Evolutionary conservation across 2,797 vertebrate genomes (phyloP).

Genomic region (Pogonophryne albipinna): DNA sequence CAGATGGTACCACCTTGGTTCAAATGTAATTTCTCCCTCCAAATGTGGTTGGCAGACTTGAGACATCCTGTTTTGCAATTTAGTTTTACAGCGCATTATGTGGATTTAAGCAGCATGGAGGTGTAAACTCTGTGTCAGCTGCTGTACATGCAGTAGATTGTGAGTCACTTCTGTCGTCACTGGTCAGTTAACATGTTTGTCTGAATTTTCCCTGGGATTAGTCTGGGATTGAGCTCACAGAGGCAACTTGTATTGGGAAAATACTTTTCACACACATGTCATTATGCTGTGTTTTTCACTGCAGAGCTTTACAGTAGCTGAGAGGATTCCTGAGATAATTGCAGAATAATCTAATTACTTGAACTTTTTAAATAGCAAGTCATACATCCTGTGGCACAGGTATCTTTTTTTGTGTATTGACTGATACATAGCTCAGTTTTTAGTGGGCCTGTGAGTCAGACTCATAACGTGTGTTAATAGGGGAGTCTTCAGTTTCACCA

Average conservation of each 20-base stretch:
- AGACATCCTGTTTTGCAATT: conserved; percentile 52
- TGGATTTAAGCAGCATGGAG: conserved; percentile 34
- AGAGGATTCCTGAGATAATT: conserved; percentile 51
- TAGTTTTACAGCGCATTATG: conserved; percentile 30
- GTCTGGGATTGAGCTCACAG: conserved; percentile 63
- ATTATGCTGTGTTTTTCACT: conserved; percentile 37
- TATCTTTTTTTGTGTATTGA: conserved; percentile 32
- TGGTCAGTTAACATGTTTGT: conserved; percentile 69
- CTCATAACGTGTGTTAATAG: conserved; percentile 76
- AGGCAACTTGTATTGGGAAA: conserved; percentile 66
- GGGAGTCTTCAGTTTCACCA: conserved; percentile 79
- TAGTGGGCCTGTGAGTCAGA: conserved; percentile 67
- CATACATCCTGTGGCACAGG: not conserved
- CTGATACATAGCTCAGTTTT: conserved; percentile 62
- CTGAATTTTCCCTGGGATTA: conserved; percentile 69
- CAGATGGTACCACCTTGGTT: conserved; percentile 36
- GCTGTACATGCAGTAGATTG: conserved; percentile 40
- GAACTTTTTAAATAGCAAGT: conserved; percentile 17
- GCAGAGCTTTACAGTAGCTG: conserved; percentile 45
- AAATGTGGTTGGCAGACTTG: conserved; percentile 37
- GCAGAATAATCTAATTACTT: conserved; percentile 47
- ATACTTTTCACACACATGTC: conserved; percentile 49
- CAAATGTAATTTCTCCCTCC: conserved; percentile 38
- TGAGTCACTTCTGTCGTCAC: conserved; percentile 65
- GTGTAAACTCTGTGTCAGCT: conserved; percentile 50